Evolutionary conservation across 2,113 vertebrate genomes (phyloP).

Genomic region (cattle (Bos taurus)): DNA sequence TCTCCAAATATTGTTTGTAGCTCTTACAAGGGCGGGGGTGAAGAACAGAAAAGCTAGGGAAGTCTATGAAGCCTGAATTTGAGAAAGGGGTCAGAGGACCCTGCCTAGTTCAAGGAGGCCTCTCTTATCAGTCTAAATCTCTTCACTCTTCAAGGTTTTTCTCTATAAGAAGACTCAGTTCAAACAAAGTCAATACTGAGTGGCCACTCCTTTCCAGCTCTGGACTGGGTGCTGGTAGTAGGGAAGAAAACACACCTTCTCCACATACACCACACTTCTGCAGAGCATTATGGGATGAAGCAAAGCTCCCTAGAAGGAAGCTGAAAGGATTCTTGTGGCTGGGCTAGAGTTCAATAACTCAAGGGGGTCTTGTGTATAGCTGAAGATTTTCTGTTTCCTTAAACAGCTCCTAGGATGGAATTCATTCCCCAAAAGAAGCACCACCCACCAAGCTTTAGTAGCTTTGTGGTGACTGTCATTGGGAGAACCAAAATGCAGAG

Average conservation of each 20-base stretch:
- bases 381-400: not conserved
- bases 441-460: not conserved
- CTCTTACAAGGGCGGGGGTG: not conserved
- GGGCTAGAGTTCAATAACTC: not conserved
- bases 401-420: not conserved
- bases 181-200: not conserved
- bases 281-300: slow-evolving; percentile 12
- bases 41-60: not conserved
- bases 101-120: not conserved
- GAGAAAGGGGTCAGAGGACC: not conserved
- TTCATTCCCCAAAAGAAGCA: slow-evolving; percentile 14
- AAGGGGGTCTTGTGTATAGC: not conserved
- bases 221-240: not conserved
- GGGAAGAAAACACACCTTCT: not conserved
- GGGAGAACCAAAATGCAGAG: not conserved
- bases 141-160: not conserved
- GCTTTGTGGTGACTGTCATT: not conserved
- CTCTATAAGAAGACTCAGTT: not conserved
- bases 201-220: not conserved
- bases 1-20: not conserved
- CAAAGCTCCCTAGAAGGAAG: not conserved
- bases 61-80: not conserved
- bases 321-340: not conserved
- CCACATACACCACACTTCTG: not conserved
- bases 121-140: not conserved